Conservation (phyloP, 2,888 invertebrate genomes). For the Geophilus truncorum region DNA sequence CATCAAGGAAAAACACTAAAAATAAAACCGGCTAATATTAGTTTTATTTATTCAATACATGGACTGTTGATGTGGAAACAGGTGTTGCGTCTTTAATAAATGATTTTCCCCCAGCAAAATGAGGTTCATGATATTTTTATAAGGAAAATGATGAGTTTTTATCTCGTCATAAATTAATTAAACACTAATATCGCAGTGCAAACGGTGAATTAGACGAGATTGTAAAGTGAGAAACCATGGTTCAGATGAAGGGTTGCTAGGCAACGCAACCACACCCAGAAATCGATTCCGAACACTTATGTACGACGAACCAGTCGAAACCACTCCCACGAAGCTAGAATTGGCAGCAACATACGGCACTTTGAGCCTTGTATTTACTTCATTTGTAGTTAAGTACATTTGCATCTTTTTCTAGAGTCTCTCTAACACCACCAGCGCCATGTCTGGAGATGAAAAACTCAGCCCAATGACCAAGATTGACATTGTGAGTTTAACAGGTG, state of each 20-base stretch:
- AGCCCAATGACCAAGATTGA: not conserved
- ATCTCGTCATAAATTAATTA: not conserved
- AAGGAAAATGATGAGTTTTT: not conserved
- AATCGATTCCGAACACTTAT: constrained; percentile 1
- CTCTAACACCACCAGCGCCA: not conserved
- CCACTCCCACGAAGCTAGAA: constrained; percentile 1
- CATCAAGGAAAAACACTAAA: no score
- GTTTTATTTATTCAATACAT: no score
- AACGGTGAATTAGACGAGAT: not conserved
- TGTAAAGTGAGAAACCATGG: not conserved
- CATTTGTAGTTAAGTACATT: not conserved
- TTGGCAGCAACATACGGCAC: not conserved
- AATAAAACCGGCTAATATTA: not conserved
- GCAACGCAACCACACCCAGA: constrained; percentile 17
- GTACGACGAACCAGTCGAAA: not conserved
- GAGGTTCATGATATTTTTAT: no score
- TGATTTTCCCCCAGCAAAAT: no score
- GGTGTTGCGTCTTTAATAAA: no score
- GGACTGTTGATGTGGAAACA: no score
- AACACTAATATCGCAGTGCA: not conserved
- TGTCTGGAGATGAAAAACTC: not conserved
- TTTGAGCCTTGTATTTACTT: not conserved
- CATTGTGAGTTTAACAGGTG: not conserved
- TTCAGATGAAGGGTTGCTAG: not conserved
- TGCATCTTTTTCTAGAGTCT: not conserved